Percentiles rank a stretch among this genome's conserved stretches.
Evolutionary conservation across 2,113 vertebrate genomes (phyloP).

Genomic region (Girardinichthys multiradiatus): DNA sequence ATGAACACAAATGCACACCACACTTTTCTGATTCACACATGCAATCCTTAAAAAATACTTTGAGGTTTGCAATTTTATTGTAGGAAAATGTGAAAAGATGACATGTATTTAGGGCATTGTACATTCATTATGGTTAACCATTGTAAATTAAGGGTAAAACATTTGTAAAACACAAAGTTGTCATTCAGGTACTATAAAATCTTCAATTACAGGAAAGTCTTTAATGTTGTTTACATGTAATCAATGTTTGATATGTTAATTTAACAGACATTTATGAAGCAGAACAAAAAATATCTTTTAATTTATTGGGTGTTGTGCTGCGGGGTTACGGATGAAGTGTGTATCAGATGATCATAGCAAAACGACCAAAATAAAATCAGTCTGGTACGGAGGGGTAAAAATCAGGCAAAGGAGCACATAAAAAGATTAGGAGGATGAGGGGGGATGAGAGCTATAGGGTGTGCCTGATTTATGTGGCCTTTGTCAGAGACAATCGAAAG

Average conservation of each 20-base stretch:
- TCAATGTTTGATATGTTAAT: slow-evolving; percentile 1
- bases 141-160: background rate
- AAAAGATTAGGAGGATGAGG: slow-evolving; percentile 37
- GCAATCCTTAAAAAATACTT: too few species aligned
- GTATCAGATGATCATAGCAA: slow-evolving; percentile 46
- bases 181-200: background rate
- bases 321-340: slow-evolving; percentile 26
- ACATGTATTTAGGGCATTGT: too few species aligned
- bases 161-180: background rate
- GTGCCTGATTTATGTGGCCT: slow-evolving; percentile 60
- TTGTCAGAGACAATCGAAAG: slow-evolving; percentile 62
- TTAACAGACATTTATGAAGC: background rate
- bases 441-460: slow-evolving; percentile 23
- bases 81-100: too few species aligned
- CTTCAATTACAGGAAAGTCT: background rate
- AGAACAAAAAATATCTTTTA: background rate
- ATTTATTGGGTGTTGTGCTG: slow-evolving; percentile 4
- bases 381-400: slow-evolving; percentile 14
- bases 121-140: too few species aligned
- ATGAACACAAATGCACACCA: too few species aligned
- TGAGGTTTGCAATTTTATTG: too few species aligned
- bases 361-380: slow-evolving; percentile 46
- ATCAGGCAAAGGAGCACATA: slow-evolving; percentile 19
- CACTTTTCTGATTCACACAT: too few species aligned
- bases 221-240: background rate